These are phyloP conservation scores for Galaxias olidus DNA, from an alignment of 2,797 vertebrate species.

Conservation along the genomic window DNA sequence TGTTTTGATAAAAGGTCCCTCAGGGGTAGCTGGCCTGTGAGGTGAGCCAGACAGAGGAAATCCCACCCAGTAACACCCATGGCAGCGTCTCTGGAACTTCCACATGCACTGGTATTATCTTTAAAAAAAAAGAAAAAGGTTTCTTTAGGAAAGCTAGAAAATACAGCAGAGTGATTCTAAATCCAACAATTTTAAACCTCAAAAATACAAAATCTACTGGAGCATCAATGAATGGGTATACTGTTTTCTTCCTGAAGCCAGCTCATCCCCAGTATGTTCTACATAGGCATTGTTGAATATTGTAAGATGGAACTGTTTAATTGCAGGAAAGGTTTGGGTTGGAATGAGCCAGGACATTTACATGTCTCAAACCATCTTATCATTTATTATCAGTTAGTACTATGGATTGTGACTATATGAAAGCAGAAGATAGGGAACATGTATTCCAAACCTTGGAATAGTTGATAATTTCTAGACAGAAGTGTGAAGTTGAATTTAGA, in stretches of 20 bases:
- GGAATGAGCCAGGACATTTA: too few relatives aligned
- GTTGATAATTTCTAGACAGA: constrained; percentile 67
- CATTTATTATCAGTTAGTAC: constrained; percentile 13
- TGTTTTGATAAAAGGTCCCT: constrained; percentile 72
- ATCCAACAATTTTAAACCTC: constrained; percentile 32
- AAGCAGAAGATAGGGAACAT: constrained; percentile 35
- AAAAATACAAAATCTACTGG: neutral
- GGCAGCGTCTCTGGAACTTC: constrained; percentile 52
- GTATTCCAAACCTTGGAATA: constrained; percentile 37
- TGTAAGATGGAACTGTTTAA: too few relatives aligned
- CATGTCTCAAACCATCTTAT: neutral
- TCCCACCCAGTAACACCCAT: constrained; percentile 67
- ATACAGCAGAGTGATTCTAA: neutral
- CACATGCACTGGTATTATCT: constrained; percentile 57
- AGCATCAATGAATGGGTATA: too few relatives aligned
- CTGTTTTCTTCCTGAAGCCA: too few relatives aligned
- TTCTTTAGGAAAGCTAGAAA: constrained; percentile 12
- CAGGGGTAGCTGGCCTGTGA: constrained; percentile 72
- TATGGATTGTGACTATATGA: constrained; percentile 26
- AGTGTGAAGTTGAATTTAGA: constrained; percentile 47
- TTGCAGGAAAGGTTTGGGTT: too few relatives aligned
- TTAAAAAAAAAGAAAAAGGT: constrained; percentile 46
- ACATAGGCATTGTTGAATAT: too few relatives aligned
- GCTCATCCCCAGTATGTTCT: too few relatives aligned
- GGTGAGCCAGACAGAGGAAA: constrained; percentile 77